phyloP scores from a whole-genome alignment of 2,113 vertebrate genomes.

The Craseonycteris thonglongyai region DNA sequence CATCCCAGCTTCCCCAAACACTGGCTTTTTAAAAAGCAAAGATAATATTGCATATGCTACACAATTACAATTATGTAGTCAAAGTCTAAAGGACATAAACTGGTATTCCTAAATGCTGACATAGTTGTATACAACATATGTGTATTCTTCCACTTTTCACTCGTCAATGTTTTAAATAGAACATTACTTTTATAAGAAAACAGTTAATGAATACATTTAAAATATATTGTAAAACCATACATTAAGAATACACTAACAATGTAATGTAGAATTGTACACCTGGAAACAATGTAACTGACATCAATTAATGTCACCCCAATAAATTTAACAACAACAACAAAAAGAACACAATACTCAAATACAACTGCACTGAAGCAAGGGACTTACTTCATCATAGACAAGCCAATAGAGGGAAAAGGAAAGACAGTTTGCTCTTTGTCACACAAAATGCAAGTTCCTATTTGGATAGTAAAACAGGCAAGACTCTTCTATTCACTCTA shows the following conservation, averaged over 20 bases:
- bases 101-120: background rate
- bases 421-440: background rate
- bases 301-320: no score
- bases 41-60: background rate
- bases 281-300: no score
- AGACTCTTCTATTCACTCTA: background rate
- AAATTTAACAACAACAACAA: no score
- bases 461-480: background rate
- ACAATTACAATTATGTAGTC: background rate
- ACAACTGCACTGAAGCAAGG: background rate
- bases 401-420: background rate
- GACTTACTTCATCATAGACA: background rate
- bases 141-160: background rate
- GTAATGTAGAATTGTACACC: no score
- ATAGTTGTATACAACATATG: background rate
- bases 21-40: background rate
- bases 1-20: no score
- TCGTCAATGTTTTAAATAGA: background rate
- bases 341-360: no score
- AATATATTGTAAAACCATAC: background rate
- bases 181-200: conserved; percentile 24
- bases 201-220: background rate
- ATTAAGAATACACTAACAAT: background rate
- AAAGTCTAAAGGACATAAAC: background rate
- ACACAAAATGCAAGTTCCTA: background rate